Evolutionary conservation across 2,888 invertebrate species (phyloP), one percentile per base, ranked within the genome.

Genomic region (Mythimna albipuncta): DNA sequence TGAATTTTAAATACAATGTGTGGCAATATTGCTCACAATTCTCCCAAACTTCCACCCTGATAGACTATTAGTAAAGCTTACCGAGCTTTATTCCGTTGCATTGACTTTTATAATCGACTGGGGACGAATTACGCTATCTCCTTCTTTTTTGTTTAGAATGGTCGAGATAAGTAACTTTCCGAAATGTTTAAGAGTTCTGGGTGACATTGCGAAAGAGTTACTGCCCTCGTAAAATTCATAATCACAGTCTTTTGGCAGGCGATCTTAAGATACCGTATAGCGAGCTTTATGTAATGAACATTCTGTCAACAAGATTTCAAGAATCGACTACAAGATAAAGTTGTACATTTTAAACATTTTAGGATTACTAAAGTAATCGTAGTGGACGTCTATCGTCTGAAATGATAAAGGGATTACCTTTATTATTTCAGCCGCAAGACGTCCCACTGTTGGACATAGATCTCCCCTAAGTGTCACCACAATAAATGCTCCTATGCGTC

Each of bases 41-140:
- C 6, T 21, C 44, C 21, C 32, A 13, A 57, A 73, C 13, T 71
- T 52, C 57, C 11, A 47, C 72, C 35, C 66, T 73, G 63, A 76
- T 66, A 74, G 64, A 47, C 57, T 77, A 74, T 82, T 84, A 82
- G 83, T 83, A 79, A 79, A 70, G 75, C 75, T 83, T 84, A 85
- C 81, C 81, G 65, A 77, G 81, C 81, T 72, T 86, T 79, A 81
- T 79, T 81, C 72, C 75, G 73, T 85, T 87, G 84, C 79, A 86
- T 86, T 75, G 77, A 82, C 77, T 85, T 87, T 88, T 86, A 80
- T 86, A 84, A 84, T 84, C 79, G 80, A 80, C 84, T 85, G 61
- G 80, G 84, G 82, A 82, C 70, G 52, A 82, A 84, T 85, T 80
- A 77, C 74, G 63, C 68, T 77, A 72, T 80, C 78, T 69, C 75